Percentiles rank a stretch among this genome's conserved stretches.
phyloP scores from a whole-genome alignment of 2,797 vertebrate genomes.

The Bradypus variegatus region DNA sequence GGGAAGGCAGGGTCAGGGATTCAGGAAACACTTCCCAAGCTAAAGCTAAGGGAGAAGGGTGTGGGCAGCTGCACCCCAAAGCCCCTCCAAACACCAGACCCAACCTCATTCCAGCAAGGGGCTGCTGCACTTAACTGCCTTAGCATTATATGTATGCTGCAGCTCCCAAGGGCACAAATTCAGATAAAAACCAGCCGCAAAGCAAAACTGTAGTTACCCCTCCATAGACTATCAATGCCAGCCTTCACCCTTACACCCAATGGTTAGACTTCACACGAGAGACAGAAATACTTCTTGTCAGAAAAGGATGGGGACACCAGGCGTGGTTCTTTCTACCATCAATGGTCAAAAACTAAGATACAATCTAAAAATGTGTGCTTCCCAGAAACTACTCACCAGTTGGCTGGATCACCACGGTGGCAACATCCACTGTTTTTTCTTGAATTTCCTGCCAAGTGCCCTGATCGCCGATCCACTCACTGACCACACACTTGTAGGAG shows the following conservation, averaged over 20 bases:
- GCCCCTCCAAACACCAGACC: not conserved
- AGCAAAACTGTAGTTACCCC: not conserved
- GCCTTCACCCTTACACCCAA: too few relatives aligned
- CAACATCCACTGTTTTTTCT: constrained; percentile 81
- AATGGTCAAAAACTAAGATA: fast-evolving
- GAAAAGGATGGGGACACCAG: not conserved
- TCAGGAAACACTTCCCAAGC: not conserved
- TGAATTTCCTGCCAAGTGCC: constrained; percentile 87
- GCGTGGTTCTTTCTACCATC: not conserved
- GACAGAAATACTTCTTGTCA: not conserved
- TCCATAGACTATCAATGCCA: not conserved
- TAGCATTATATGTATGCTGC: fast-evolving
- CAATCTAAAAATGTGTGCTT: fast-evolving
- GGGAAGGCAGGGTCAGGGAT: not conserved
- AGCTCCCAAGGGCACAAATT: not conserved
- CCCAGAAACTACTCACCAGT: constrained; percentile 79
- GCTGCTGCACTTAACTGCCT: not conserved
- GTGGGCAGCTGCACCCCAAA: not conserved
- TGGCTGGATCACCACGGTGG: constrained; percentile 78
- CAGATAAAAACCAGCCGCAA: too few relatives aligned
- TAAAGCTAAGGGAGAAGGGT: not conserved
- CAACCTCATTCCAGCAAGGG: not conserved
- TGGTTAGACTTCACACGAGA: fast-evolving
- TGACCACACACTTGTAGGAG: constrained; percentile 83
- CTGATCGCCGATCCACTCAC: constrained; percentile 84